phyloP scores from a whole-genome alignment of 2,113 vertebrate genomes.

The Origma solitaria region DNA sequence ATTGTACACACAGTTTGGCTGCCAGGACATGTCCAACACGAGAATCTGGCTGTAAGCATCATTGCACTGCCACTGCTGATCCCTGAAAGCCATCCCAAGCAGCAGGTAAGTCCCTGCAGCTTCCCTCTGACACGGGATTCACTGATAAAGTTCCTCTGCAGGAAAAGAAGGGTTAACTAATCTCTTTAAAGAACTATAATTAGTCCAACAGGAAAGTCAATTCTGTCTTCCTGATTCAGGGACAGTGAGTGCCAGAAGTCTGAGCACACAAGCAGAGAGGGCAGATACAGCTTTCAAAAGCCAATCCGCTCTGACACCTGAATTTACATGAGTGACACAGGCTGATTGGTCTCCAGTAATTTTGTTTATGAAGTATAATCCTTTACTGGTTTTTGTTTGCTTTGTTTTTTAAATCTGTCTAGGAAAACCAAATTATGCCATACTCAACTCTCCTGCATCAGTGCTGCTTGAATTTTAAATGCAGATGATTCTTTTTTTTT shows the following conservation, averaged over 20 bases:
- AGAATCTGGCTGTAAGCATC: background rate
- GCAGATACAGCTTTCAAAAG: background rate
- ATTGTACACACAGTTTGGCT: rapidly evolving
- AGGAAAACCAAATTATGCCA: background rate
- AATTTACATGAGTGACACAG: background rate
- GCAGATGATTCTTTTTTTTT: background rate
- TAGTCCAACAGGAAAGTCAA: background rate
- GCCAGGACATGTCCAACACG: background rate
- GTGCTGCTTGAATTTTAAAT: background rate
- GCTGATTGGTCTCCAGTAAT: background rate
- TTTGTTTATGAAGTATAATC: background rate
- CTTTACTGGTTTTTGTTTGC: background rate
- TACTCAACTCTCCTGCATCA: background rate
- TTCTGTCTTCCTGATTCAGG: background rate
- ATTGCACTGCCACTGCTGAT: background rate
- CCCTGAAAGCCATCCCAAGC: background rate
- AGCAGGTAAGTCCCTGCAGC: background rate
- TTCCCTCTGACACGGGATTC: background rate
- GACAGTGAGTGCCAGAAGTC: background rate
- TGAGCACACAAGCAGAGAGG: background rate
- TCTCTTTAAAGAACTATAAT: conserved; percentile 5
- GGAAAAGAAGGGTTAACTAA: background rate
- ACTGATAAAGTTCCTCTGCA: background rate
- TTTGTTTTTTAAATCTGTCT: background rate
- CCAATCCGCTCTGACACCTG: background rate